Evolutionary conservation across 2,113 vertebrate species (phyloP), one percentile per base, ranked within the genome.

Genomic region (Gasterosteus aculeatus): DNA sequence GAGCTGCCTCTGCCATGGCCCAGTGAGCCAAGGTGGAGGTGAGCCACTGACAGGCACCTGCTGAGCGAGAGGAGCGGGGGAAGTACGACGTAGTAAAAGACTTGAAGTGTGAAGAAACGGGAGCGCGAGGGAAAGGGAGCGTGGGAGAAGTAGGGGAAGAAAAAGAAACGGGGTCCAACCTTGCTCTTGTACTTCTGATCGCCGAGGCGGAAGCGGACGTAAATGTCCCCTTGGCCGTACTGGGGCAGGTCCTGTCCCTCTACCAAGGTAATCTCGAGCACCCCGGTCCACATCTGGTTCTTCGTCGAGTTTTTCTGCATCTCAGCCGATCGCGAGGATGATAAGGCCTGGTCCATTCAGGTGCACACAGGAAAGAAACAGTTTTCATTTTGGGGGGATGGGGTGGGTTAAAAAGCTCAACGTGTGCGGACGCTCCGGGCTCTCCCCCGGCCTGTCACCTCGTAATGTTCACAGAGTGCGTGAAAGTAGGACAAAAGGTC

Each of bases 121-220:
- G 63, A 62, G 78, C 59, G 73, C 4, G 49, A 75, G 67, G 67
- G 58, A 65, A 44, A 77, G n/a, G 39, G 8, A 31, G 53, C 22
- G 57, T 39, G 10, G 72, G 62, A 64, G 66, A 72, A 35, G 39
- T 33, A 9, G 44, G 57, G 69, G 60, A 67, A 44, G 47, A 41
- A 31, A 71, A 69, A 61, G 1, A 62, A 64, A 5, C 5, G 5
- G 6, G 35, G 72, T 56, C 83, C 70, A 73, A 99, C 98, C 96
- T 97, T 99, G 92, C 97, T 99, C 73, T 94, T 98, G 87, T 97
- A 98, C 85, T 95, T 97, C 91, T 99, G 97, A 65, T 98, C 95
- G 56, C 96, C 95, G 26, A 99, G 89, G 86, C 95, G 96, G 82
- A 98, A 96, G 86, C 95, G 94, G 51, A 98, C 96, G 44, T 96